Percentiles rank a stretch among this genome's conserved stretches.
Evolutionary conservation across 1,140 invertebrate species (phyloP).

Genomic region (Sycobia sp.): DNA sequence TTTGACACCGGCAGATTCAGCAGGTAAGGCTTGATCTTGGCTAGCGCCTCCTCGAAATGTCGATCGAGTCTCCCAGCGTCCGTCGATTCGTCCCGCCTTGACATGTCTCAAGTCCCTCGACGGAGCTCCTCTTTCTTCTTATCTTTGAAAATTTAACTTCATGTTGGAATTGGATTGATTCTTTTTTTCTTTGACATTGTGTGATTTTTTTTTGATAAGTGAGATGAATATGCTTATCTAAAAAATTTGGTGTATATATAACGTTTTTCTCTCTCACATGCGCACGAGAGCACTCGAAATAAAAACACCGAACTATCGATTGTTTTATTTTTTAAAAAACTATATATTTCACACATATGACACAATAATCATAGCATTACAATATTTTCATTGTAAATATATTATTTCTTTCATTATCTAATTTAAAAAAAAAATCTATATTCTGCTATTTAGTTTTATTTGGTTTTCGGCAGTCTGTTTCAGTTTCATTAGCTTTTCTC

Average conservation of each 20-base stretch:
- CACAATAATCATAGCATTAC: neutral
- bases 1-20: constrained; percentile 40
- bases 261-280: neutral
- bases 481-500: constrained; percentile 59
- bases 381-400: constrained; percentile 14
- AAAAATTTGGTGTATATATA: neutral
- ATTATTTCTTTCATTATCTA: neutral
- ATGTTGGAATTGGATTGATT: neutral
- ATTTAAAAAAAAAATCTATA: constrained; percentile 29
- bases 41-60: constrained; percentile 49
- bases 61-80: neutral
- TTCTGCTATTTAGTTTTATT: constrained; percentile 54
- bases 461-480: constrained; percentile 63
- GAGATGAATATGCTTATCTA: neutral
- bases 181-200: constrained; percentile 4
- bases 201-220: no score
- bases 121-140: neutral
- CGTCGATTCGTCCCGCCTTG: neutral
- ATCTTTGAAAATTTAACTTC: neutral
- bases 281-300: neutral
- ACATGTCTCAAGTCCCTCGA: neutral
- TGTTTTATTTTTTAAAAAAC: constrained; percentile 2
- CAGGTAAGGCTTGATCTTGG: constrained; percentile 47
- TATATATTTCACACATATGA: constrained; percentile 21
- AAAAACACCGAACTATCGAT: neutral